Base-by-base conservation (phyloP, 2,888 invertebrate genomes). In the Selenia dentaria region DNA sequence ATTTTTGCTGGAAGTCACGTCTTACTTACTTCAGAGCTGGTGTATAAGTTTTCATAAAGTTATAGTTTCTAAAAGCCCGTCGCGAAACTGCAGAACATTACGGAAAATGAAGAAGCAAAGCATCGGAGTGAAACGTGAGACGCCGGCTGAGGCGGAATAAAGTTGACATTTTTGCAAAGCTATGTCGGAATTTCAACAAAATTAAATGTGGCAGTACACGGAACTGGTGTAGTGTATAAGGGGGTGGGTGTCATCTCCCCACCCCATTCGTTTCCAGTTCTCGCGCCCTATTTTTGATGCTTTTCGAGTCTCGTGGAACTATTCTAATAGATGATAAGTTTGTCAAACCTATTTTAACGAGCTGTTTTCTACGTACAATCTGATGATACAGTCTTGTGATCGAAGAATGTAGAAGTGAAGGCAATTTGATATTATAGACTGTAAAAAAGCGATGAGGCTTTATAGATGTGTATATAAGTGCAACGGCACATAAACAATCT, bases 131-230 rank as follows among this genome's bases (percentile, higher is more conserved):
- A 77, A 86, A 81, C 80, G 87, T 69, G n/a, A 81, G 79, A 73
- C 79, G 78, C 64, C 59, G 85, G 86, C 81, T 86, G 88, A 83
- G 75, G 83, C 82, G 86, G 84, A 89, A 87, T 88, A 88, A 85
- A 88, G 87, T 90, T 90, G 89, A 89, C 90, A 90, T 90, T 90
- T 90, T 90, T 90, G 90, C 82, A 87, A 87, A 87, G 90, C 89
- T 86, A 85, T 83, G 84, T 81, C 79, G 80, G 88, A 90, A 88
- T 90, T 90, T 89, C 90, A 86, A 75, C 83, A 69, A 91, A 91
- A 91, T 91, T 90, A 90, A 90, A 91, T 88, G 89, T 90, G 90
- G 87, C 90, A 86, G 78, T 83, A 85, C 83, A 82, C 77, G 83
- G 79, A 89, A 87, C 87, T 86, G 85, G 84, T 85, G 83, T 88